A percentile compares a stretch with the other conserved stretches of the same genome.
These are phyloP conservation scores for Taeniopygia guttata DNA, from an alignment of 2,797 vertebrate species.

Conservation along the genomic window DNA sequence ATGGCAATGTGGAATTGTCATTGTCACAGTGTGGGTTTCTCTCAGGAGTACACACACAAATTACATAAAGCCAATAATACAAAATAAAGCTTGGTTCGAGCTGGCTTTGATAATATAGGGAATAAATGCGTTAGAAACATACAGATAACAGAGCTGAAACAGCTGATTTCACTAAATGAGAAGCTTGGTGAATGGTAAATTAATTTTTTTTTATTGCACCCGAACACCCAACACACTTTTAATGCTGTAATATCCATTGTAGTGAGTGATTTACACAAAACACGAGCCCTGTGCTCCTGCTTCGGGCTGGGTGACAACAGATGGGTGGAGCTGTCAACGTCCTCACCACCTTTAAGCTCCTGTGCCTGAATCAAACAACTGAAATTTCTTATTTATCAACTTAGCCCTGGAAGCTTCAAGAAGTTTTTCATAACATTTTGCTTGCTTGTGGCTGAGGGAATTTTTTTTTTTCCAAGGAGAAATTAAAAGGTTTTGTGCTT, in stretches of 20 bases:
- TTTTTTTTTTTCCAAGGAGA: background rate
- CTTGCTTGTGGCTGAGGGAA: background rate
- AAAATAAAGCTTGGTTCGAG: background rate
- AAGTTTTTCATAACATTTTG: background rate
- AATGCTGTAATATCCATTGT: background rate
- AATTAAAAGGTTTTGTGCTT: background rate
- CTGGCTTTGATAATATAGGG: background rate
- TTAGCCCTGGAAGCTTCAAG: background rate
- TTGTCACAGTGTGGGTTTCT: background rate
- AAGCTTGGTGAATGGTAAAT: slow-evolving; percentile 48
- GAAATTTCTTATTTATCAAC: background rate
- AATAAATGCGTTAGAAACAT: slow-evolving; percentile 7
- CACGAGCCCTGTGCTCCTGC: background rate
- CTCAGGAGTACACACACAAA: background rate
- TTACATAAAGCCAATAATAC: slow-evolving; percentile 9
- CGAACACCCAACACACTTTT: background rate
- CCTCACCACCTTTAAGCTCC: background rate
- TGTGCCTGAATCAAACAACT: background rate
- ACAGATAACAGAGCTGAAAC: slow-evolving; percentile 44
- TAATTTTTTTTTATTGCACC: slow-evolving; percentile 49
- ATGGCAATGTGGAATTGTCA: slow-evolving; percentile 41
- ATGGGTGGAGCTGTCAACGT: background rate
- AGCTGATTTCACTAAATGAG: slow-evolving; percentile 52
- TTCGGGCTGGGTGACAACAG: background rate
- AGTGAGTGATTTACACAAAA: background rate